A percentile compares a stretch with the other conserved stretches of the same genome.
Evolutionary conservation across 2,888 invertebrate genomes (phyloP).

Genomic region (Antitype chi): DNA sequence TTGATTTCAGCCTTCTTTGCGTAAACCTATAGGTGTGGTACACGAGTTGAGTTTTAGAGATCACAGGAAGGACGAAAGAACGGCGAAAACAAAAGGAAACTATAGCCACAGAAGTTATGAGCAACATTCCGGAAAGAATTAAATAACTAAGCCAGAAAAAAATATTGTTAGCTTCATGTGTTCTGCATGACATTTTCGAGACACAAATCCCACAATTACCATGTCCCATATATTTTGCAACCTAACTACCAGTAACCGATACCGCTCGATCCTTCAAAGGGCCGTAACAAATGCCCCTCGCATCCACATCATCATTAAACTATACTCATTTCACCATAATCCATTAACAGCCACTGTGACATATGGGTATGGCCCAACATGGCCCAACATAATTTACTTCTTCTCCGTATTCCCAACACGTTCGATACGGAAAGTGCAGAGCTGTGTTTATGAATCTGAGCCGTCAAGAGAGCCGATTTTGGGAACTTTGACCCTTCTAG

Average conservation of each 20-base stretch:
- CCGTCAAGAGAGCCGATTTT: conserved; percentile 17
- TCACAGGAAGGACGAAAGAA: neutral
- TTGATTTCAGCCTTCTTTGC: neutral
- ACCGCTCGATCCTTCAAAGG: conserved; percentile 23
- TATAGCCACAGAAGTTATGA: neutral
- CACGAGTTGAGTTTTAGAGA: neutral
- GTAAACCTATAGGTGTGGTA: neutral
- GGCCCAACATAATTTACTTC: conserved; percentile 32
- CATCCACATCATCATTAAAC: conserved; percentile 48
- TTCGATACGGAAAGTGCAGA: conserved; percentile 49
- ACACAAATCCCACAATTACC: neutral
- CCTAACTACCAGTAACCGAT: conserved; percentile 32
- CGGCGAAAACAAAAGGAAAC: neutral
- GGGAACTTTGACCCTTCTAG: conserved; percentile 8
- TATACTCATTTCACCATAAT: conserved; percentile 42
- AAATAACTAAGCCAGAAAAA: too few species aligned
- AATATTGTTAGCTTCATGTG: too few species aligned
- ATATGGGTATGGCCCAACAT: conserved; percentile 33
- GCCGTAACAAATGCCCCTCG: conserved; percentile 42
- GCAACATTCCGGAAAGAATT: neutral
- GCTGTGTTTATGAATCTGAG: conserved; percentile 41
- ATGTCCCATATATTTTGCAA: conserved; percentile 14
- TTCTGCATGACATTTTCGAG: too few species aligned
- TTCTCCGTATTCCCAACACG: conserved; percentile 39
- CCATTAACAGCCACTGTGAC: conserved; percentile 42